A percentile compares a stretch with the other conserved stretches of the same genome.
Conservation (phyloP, 2,888 invertebrate genomes). For the Polymixis flavicincta region DNA sequence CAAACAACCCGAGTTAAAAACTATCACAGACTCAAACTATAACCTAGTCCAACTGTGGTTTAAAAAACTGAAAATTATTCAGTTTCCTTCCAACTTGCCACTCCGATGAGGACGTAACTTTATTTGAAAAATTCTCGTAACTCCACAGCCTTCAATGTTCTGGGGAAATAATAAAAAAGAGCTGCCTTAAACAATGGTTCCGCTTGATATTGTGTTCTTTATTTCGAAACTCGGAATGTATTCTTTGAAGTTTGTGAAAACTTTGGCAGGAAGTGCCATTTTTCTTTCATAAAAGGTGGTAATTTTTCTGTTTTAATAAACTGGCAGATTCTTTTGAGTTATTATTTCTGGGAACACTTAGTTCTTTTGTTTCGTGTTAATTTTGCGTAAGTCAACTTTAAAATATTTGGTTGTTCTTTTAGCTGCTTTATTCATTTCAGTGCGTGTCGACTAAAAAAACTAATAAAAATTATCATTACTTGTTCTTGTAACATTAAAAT, state of each 20-base stretch:
- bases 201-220: conserved; percentile 41
- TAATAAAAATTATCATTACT: background rate
- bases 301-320: conserved; percentile 2
- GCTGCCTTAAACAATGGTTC: conserved; percentile 40
- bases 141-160: conserved; percentile 42
- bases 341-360: background rate
- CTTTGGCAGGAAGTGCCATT: conserved; percentile 33
- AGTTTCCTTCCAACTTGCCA: conserved; percentile 50
- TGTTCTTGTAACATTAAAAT: background rate
- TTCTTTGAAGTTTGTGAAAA: conserved; percentile 24
- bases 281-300: background rate
- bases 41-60: conserved; percentile 31
- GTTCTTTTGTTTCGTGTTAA: background rate
- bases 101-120: conserved; percentile 47
- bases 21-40: conserved; percentile 37
- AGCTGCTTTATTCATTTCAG: background rate
- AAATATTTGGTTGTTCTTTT: background rate
- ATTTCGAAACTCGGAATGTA: conserved; percentile 33
- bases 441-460: background rate
- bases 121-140: conserved; percentile 48
- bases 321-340: background rate
- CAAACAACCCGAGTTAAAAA: conserved; percentile 45
- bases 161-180: conserved; percentile 37
- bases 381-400: background rate
- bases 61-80: conserved; percentile 56